Conservation (phyloP, 1,140 invertebrate species). For the Hestina assimilis region DNA sequence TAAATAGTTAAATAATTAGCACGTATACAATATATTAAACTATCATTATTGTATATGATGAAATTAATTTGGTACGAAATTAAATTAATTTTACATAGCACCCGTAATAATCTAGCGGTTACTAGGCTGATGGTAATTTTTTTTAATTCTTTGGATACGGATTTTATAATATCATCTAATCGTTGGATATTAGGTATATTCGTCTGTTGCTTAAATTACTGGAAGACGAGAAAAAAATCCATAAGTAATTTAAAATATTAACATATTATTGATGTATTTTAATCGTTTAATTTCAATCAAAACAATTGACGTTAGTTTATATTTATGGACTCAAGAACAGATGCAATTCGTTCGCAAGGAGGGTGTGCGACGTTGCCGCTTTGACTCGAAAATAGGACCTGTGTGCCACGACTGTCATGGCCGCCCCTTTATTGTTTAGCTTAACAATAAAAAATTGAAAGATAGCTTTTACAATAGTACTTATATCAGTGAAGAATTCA, state of each 20-base stretch:
- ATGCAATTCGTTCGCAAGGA: slow-evolving; percentile 11
- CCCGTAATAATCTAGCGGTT: neutral
- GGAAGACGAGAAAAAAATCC: slow-evolving; percentile 57
- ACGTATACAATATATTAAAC: slow-evolving; percentile 21
- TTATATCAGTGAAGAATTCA: neutral
- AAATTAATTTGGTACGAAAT: neutral
- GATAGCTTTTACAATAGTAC: neutral
- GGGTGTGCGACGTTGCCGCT: slow-evolving; percentile 27
- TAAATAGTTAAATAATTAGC: slow-evolving; percentile 24
- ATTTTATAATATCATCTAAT: neutral
- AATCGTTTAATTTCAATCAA: no score
- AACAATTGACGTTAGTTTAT: neutral
- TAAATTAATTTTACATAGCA: slow-evolving; percentile 1
- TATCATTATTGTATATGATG: slow-evolving; percentile 2
- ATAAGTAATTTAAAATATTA: neutral
- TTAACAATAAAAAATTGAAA: neutral
- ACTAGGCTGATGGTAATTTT: neutral
- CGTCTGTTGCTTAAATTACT: slow-evolving; percentile 54
- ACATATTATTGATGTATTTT: neutral
- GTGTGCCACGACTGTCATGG: neutral
- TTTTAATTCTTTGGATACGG: neutral
- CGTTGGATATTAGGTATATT: slow-evolving; percentile 19
- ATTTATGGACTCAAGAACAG: neutral
- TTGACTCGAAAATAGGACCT: slow-evolving; percentile 8
- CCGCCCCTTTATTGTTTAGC: neutral